Conservation (phyloP, 1,140 invertebrate genomes). For the Cyphomyrmex costatus region DNA sequence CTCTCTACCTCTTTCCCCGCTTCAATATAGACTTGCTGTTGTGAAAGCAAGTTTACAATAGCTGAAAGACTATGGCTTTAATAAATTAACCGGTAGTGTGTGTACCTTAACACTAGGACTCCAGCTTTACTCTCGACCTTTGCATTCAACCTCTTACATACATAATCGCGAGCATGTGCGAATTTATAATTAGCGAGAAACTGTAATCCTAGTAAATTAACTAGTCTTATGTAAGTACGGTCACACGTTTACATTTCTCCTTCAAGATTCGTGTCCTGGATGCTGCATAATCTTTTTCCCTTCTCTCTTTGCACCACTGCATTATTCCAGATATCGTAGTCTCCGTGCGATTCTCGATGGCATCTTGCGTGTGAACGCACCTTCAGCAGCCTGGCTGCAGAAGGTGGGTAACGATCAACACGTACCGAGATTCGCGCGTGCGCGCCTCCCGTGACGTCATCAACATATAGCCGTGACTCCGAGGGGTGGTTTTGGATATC, state of each 20-base stretch:
- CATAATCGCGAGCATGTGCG: constrained; percentile 21
- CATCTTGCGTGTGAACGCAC: constrained; percentile 44
- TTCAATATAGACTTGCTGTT: not conserved
- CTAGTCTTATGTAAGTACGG: not conserved
- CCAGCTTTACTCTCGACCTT: constrained; percentile 1
- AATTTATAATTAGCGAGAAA: constrained; percentile 1
- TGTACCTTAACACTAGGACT: not conserved
- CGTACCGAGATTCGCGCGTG: constrained; percentile 73
- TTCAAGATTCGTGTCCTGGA: not conserved
- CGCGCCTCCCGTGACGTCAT: constrained; percentile 73
- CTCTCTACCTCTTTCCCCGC: not conserved
- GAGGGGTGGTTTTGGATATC: constrained; percentile 61
- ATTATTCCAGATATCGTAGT: constrained; percentile 25
- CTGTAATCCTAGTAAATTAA: not conserved
- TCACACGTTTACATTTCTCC: not conserved
- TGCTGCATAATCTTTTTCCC: not conserved
- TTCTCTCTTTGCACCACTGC: not conserved
- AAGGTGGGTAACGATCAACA: constrained; percentile 79
- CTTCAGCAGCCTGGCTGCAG: constrained; percentile 40
- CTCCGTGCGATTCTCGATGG: not conserved
- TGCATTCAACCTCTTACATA: not conserved
- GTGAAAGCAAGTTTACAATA: constrained; percentile 15
- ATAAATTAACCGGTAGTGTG: constrained; percentile 12
- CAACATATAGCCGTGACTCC: constrained; percentile 43
- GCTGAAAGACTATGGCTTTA: not conserved